phyloP scores from a whole-genome alignment of 2,888 invertebrate species.

The Cepaea hortensis region DNA sequence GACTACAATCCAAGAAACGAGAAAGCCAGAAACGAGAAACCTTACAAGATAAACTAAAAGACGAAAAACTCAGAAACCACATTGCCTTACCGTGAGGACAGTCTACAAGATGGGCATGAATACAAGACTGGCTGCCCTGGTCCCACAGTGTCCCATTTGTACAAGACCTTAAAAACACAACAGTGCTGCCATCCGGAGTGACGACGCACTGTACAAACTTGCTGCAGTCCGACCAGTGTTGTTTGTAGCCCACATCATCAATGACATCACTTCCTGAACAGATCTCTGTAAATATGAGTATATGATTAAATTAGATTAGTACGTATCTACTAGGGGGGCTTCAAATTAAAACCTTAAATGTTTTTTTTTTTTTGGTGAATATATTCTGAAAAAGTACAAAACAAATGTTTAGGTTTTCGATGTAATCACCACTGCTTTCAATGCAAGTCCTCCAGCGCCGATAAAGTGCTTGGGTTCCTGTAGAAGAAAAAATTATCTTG shows the following conservation, averaged over 20 bases:
- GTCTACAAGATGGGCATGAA: conserved; percentile 40
- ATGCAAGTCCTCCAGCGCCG: no score
- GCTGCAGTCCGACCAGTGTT: conserved; percentile 52
- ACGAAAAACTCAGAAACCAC: no score
- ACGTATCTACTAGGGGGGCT: neutral
- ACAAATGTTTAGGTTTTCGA: neutral
- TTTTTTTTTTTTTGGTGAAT: neutral
- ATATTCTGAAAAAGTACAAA: neutral
- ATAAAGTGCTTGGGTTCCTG: no score
- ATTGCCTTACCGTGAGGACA: conserved; percentile 42
- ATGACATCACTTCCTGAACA: conserved; percentile 52
- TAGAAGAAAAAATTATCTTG: no score
- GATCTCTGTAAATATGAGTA: conserved; percentile 42
- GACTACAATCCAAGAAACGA: neutral
- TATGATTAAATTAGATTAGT: neutral
- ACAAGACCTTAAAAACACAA: conserved; percentile 51
- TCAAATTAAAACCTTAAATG: neutral
- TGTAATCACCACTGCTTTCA: neutral
- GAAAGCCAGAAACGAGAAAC: neutral
- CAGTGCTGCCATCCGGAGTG: conserved; percentile 36
- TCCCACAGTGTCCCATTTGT: conserved; percentile 55
- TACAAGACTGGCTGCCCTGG: conserved; percentile 52
- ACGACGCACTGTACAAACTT: conserved; percentile 55
- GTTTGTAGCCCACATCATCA: conserved; percentile 56
- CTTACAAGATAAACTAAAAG: neutral